These are phyloP conservation scores for Drosophila prosaltans DNA, from an alignment of 1,140 invertebrate species.

Conservation along the genomic window DNA sequence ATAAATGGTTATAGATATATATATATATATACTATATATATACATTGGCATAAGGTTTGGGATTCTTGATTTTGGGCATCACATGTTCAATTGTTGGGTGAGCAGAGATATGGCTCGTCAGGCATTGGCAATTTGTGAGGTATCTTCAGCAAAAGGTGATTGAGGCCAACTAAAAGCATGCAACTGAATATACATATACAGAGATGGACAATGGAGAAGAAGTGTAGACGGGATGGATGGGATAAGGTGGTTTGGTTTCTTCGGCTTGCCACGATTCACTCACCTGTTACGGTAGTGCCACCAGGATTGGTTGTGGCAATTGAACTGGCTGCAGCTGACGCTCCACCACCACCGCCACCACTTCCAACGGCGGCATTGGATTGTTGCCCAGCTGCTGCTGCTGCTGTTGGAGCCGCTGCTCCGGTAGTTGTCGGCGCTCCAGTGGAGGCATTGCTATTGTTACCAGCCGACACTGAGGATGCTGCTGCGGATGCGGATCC, in stretches of 20 bases:
- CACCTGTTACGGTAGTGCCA: slow-evolving; percentile 73
- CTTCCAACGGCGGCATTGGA: slow-evolving; percentile 56
- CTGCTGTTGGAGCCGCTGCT: slow-evolving; percentile 41
- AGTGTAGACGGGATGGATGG: neutral
- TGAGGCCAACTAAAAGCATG: slow-evolving; percentile 29
- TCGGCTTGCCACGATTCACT: slow-evolving; percentile 42
- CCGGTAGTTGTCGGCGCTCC: slow-evolving; percentile 47
- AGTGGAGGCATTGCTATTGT: slow-evolving; percentile 39
- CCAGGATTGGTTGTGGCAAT: slow-evolving; percentile 62
- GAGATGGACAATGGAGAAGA: neutral
- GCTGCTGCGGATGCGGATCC: slow-evolving; percentile 41
- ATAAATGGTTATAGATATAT: neutral
- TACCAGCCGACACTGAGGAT: slow-evolving; percentile 34
- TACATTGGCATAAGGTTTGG: neutral
- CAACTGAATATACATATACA: slow-evolving; percentile 13
- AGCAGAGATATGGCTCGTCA: slow-evolving; percentile 10
- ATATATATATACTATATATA: too few species aligned
- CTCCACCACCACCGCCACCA: slow-evolving; percentile 48
- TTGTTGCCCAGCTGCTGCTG: slow-evolving; percentile 54
- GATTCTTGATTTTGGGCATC: neutral
- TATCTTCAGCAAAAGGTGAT: neutral
- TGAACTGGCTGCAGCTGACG: slow-evolving; percentile 54
- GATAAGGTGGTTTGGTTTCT: neutral
- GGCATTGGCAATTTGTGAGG: slow-evolving; percentile 4
- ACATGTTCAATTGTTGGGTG: slow-evolving; percentile 3